Evolutionary conservation across 2,888 invertebrate species (phyloP), one percentile per base, ranked within the genome.

Genomic region (Osmoderma eremita): DNA sequence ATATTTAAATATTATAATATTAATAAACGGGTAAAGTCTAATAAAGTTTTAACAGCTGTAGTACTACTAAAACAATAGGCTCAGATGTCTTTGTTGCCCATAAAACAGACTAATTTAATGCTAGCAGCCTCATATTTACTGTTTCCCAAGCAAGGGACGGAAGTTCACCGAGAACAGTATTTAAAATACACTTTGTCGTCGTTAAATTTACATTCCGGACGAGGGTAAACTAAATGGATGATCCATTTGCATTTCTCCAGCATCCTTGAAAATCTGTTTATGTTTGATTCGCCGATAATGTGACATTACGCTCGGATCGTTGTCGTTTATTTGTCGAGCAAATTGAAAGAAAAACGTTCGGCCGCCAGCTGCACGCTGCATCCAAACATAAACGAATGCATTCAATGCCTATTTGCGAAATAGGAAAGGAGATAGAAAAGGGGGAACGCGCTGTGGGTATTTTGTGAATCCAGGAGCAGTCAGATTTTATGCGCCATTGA

Each of bases 301-400:
- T 45, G 58, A 48, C 58, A 48, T 58, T 22, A 24, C 42, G 24
- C 36, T 45, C 45, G 45, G 41, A 30, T 61, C 30, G 12, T 17
- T 45, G 48, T 61, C 58, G 58, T 61, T 65, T 65, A 65, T 65
- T 65, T 65, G 58, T 65, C 65, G 49, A 50, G 49, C 58, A 65
- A 58, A 65, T 65, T 45, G 56, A 48, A 50, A 65, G 65, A 65
- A 65, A 54, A 65, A 65, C 39, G 45, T 20, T 18, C 41, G 56
- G n/a, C 15, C 15, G 48, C 48, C 65, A 58, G 65, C 65, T 65
- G 65, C 65, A 53, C 42, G 24, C 42, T 41, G 41, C 41, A 53
- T 63, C 39, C 63, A 63, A 63, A 63, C 42, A 53, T 53, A 53
- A 63, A 51, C 63, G 51, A 53, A 41, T 63, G 63, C 51, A 63